phyloP scores from a whole-genome alignment of 2,113 vertebrate genomes.

The Macrotus californicus region DNA sequence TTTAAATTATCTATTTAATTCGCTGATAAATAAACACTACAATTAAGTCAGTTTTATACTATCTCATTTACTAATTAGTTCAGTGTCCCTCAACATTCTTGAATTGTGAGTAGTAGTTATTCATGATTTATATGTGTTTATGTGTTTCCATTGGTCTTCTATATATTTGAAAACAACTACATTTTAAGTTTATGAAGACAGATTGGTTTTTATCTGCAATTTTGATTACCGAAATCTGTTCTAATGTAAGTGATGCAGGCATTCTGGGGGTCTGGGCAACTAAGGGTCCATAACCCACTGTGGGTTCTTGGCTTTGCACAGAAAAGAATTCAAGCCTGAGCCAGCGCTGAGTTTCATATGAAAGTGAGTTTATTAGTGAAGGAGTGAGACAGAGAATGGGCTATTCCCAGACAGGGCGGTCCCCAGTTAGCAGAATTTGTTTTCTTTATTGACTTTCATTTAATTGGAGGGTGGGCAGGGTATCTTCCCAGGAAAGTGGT shows the following conservation, averaged over 20 bases:
- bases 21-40: not conserved
- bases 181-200: slow-evolving; percentile 23
- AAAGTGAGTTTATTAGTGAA: not conserved
- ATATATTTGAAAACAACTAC: not conserved
- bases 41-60: not conserved
- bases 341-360: not conserved
- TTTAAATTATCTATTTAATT: not conserved
- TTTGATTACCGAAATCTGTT: slow-evolving; percentile 26
- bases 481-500: not conserved
- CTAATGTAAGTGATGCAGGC: not conserved
- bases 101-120: not conserved
- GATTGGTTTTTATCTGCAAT: not conserved
- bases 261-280: not conserved
- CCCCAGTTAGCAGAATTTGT: not conserved
- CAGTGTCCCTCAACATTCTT: not conserved
- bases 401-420: not conserved
- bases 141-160: not conserved
- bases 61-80: not conserved
- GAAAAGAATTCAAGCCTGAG: not conserved
- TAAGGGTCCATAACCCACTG: not conserved
- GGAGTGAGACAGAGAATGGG: not conserved
- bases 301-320: not conserved
- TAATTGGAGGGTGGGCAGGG: not conserved
- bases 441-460: not conserved
- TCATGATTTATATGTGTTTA: slow-evolving; percentile 7